These are phyloP conservation scores for Nibea albiflora DNA, from an alignment of 2,113 vertebrate genomes.

Conservation along the genomic window DNA sequence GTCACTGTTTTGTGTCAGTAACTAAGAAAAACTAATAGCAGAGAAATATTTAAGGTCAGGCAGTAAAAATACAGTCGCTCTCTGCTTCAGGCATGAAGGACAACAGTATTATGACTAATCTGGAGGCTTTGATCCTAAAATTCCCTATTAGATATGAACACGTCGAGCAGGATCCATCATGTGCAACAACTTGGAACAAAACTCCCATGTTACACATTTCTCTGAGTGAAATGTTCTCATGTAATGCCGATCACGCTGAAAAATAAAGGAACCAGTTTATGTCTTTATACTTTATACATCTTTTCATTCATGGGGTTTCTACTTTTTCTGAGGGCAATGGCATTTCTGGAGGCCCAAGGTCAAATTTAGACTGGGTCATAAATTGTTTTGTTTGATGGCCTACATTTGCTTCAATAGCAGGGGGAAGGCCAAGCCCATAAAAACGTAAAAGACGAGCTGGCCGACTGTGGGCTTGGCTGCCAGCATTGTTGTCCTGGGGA, in stretches of 20 bases:
- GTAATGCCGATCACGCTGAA: conserved; percentile 23
- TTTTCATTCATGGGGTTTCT: conserved; percentile 58
- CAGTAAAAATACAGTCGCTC: conserved; percentile 37
- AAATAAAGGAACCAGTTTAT: conserved; percentile 46
- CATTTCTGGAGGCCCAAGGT: conserved; percentile 85
- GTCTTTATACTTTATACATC: conserved; percentile 51
- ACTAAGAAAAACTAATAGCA: conserved; percentile 40
- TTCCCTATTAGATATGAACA: background rate
- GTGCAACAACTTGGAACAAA: conserved; percentile 45
- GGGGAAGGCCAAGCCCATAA: conserved; percentile 86
- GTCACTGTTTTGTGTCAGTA: conserved; percentile 60
- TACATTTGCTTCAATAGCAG: conserved; percentile 85
- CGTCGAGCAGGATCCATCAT: conserved; percentile 17
- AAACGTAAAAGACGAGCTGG: conserved; percentile 80
- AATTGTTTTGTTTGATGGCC: conserved; percentile 87
- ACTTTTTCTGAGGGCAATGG: conserved; percentile 73
- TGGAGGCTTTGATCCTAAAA: conserved; percentile 44
- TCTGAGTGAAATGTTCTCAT: conserved; percentile 15
- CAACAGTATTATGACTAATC: conserved; percentile 29
- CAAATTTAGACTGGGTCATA: conserved; percentile 85
- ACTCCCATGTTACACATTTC: conserved; percentile 7
- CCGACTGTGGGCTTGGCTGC: conserved; percentile 73
- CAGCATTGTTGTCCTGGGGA: conserved; percentile 81
- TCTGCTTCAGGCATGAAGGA: conserved; percentile 27
- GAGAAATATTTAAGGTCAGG: conserved; percentile 62